Percentiles rank a stretch among this genome's conserved stretches.
phyloP scores from a whole-genome alignment of 2,797 vertebrate genomes.

The Neomorphus geoffroyi region DNA sequence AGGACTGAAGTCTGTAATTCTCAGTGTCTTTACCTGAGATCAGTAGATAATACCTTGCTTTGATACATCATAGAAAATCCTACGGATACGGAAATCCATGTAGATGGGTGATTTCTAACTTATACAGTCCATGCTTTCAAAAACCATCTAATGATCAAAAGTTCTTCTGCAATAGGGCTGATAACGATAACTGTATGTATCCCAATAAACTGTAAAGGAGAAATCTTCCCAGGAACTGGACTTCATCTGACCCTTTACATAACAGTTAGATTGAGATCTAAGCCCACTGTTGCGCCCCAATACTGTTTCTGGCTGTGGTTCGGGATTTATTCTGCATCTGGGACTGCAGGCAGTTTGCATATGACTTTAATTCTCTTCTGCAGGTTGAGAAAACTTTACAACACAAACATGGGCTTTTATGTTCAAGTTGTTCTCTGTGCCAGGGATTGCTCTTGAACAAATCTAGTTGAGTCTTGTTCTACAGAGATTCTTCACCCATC shows the following conservation, averaged over 20 bases:
- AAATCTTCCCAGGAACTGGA: background rate
- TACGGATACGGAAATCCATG: background rate
- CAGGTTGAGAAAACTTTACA: background rate
- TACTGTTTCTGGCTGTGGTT: background rate
- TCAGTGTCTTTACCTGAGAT: background rate
- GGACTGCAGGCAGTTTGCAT: background rate
- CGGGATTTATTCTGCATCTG: background rate
- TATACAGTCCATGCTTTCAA: background rate
- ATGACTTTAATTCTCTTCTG: fast-evolving
- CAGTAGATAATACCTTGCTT: background rate
- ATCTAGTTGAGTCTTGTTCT: background rate
- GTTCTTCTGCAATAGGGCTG: background rate
- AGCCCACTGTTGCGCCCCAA: background rate
- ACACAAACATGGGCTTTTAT: background rate
- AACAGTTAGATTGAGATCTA: background rate
- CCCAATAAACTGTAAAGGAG: background rate
- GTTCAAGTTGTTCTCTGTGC: background rate
- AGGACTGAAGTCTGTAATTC: background rate
- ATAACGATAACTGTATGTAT: background rate
- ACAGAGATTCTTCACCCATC: background rate
- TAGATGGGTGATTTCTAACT: background rate
- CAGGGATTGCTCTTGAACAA: background rate
- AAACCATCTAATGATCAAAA: background rate
- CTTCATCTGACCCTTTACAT: background rate
- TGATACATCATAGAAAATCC: background rate